Evolutionary conservation across 2,797 vertebrate genomes (phyloP), one percentile per base, ranked within the genome.

Genomic region (Phrynocephalus vlangalii): DNA sequence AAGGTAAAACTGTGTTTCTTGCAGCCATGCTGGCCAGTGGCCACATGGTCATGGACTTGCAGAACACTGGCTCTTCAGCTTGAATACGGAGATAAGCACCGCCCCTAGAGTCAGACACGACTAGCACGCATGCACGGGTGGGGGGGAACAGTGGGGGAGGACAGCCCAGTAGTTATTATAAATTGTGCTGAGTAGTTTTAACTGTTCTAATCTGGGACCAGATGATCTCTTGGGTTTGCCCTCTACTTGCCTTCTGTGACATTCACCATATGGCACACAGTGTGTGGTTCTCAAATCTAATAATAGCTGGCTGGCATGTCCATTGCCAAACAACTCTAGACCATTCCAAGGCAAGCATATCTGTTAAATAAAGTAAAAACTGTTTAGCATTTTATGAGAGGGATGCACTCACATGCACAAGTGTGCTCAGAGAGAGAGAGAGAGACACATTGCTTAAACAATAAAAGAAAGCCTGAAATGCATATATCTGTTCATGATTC

Each of bases 151-250:
- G 2, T 28, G n/a, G 15, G n/a, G 44, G 48, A 9, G 9, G 6
- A 26, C 3, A 9, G n/a, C 60, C 56, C 63, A 94, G 87, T 22
- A 11, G 28, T 10, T 88, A 0, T 0, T 87, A 91, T 88, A 89
- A 84, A 93, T 87, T 89, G 11, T 88, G 89, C 87, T 86, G 89
- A 91, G 79, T 91, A 94, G 94, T 91, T 89, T 56, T n/a, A 82
- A 71, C 5, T 0, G 68, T 30, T 92, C 38, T 20, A n/a, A 88
- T 66, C 30, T 63, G 73, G 60, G 33, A 66, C 84, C 91, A 92
- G 76, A 91, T 91, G 86, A 79, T 93, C 71, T 81, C 15, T 90
- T 71, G 33, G 66, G 75, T 0, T 0, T 68, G n/a, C 72, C 71
- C 72, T 84, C 30, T 70, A 75, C 33, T 81, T 75, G 15, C 44